Base-by-base conservation (phyloP, 2,797 vertebrate species). In the Lagothrix lagotricha region DNA sequence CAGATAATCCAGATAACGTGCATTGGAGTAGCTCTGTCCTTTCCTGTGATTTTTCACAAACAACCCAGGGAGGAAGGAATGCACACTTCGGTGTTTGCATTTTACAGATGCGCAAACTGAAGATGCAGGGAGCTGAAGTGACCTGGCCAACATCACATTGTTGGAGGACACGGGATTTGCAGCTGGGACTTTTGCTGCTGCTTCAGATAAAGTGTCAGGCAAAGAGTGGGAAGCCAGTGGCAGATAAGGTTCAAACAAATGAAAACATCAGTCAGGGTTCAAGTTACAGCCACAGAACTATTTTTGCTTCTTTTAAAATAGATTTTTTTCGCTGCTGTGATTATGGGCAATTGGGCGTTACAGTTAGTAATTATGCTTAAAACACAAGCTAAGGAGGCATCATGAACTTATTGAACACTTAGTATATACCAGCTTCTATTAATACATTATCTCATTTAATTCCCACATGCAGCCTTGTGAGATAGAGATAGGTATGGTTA, bases 341-440 rank as follows among this genome's bases (percentile, higher is more conserved):
- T 97, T 67, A 87, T n/a, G 26, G 64, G 17, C 52, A 93, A 77
- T 72, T 76, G 30, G 54, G 52, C 50, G 77, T 64, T 96, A 72
- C 83, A 92, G 85, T 95, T 90, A 96, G 84, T 79, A 94, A 96
- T 96, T 94, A 88, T 85, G 28, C 39, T 93, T 92, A 58, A 52
- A 89, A 92, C 26, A 91, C n/a, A 96, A 93, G 44, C 64, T 57
- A 54, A 44, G 58, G 46, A 76, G 12, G 95, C 79, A 30, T 70
- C 95, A 84, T 67, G 88, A 95, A 61, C 15, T 96, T 97, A 92
- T 48, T 90, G 81, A 95, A 58, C 14, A 88, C 61, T 57, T 93
- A 72, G 58, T 85, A 26, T 94, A 14, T 95, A 52, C 33, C 41
- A 70, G 9, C 48, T 67, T n/a, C 64, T 67, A 67, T n/a, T 67